Conservation (phyloP, 1,140 invertebrate genomes). For the Cherax destructor region DNA sequence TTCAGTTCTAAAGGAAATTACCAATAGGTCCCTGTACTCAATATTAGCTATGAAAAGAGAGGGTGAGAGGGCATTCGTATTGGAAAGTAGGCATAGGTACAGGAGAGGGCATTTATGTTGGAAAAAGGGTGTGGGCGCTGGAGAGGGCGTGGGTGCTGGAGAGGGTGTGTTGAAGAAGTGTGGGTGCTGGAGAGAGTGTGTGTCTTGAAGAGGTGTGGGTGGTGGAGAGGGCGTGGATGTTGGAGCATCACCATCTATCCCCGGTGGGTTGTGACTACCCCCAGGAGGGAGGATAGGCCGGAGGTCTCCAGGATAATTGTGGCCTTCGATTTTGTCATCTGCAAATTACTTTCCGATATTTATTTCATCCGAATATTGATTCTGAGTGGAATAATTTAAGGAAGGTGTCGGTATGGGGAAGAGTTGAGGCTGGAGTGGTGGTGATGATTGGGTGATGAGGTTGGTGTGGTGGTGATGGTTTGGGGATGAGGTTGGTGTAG, state of each 20-base stretch:
- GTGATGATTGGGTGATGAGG: not conserved
- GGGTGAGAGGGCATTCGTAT: too few relatives aligned
- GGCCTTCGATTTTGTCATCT: constrained; percentile 40
- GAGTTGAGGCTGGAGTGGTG: not conserved
- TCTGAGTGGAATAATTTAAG: not conserved
- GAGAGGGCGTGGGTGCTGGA: not conserved
- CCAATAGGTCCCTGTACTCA: too few relatives aligned
- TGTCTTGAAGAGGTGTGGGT: too few relatives aligned
- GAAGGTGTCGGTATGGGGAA: not conserved
- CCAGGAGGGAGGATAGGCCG: not conserved
- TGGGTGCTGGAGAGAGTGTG: too few relatives aligned
- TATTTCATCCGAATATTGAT: constrained; percentile 12
- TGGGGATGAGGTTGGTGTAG: not conserved
- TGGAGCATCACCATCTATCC: not conserved
- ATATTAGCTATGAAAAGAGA: too few relatives aligned
- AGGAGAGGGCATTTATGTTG: too few relatives aligned
- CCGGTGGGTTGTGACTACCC: not conserved
- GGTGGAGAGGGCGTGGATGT: not conserved
- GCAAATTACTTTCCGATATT: constrained; percentile 39
- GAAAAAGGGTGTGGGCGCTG: not conserved
- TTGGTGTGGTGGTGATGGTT: not conserved
- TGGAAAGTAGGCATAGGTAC: too few relatives aligned
- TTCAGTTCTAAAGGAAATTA: too few relatives aligned
- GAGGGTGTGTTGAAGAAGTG: too few relatives aligned
- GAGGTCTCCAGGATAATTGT: constrained; percentile 16